These are phyloP conservation scores for Ptychobarbus kaznakovi DNA, from an alignment of 2,797 vertebrate genomes.

Conservation along the genomic window DNA sequence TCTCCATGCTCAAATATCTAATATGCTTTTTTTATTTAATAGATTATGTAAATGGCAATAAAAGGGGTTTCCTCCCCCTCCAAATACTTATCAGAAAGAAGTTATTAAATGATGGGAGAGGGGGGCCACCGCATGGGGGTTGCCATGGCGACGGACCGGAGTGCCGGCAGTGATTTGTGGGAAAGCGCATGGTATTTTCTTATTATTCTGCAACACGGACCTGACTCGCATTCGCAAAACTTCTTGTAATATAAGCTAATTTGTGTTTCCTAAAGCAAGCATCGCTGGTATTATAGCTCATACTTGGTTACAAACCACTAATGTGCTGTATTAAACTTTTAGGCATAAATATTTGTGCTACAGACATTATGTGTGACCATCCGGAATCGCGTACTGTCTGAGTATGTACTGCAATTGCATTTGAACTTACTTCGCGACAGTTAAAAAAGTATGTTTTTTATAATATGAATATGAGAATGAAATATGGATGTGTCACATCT, in stretches of 20 bases:
- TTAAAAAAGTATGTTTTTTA: background rate
- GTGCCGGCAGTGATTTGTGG: constrained; percentile 33
- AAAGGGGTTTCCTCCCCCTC: constrained; percentile 13
- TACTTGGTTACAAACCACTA: background rate
- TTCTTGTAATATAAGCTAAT: background rate
- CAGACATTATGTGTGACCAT: background rate
- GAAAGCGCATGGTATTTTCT: constrained; percentile 18
- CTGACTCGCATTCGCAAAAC: background rate
- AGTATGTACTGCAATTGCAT: background rate
- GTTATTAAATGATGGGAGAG: constrained; percentile 48
- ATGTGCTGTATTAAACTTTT: background rate
- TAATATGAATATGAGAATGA: background rate
- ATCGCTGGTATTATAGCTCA: background rate
- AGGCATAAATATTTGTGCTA: background rate
- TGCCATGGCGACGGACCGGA: constrained; percentile 27
- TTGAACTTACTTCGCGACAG: background rate
- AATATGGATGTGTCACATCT: background rate
- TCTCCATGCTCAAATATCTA: constrained; percentile 7
- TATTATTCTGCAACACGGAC: constrained; percentile 20
- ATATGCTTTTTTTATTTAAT: constrained; percentile 26
- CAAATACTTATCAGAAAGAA: constrained; percentile 44
- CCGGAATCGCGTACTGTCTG: background rate
- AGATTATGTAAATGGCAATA: constrained; percentile 36
- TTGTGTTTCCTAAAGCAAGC: background rate
- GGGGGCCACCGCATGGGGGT: constrained; percentile 23